Percentiles rank a stretch among this genome's conserved stretches.
These are phyloP conservation scores for Lutjanus campechanus DNA, from an alignment of 2,797 vertebrate species.

Conservation along the genomic window DNA sequence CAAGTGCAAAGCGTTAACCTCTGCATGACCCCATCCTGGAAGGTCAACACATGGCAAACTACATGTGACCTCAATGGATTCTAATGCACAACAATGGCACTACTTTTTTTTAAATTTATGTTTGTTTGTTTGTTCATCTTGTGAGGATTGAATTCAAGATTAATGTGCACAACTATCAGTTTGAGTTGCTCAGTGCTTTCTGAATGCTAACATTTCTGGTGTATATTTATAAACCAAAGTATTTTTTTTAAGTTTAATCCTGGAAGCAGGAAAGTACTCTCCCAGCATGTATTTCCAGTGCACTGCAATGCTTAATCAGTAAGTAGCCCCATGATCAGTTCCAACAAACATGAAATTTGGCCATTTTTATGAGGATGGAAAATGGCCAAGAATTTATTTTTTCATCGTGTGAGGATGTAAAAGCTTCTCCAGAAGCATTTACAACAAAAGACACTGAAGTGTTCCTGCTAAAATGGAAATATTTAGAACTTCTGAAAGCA, in stretches of 20 bases:
- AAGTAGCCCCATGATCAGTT: background rate
- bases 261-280: background rate
- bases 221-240: background rate
- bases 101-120: background rate
- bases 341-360: background rate
- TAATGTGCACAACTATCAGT: background rate
- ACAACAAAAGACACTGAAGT: background rate
- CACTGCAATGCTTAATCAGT: background rate
- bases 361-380: background rate
- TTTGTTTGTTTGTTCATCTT: background rate
- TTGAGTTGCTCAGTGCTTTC: background rate
- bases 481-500: too few relatives aligned
- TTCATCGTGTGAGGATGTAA: background rate
- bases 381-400: background rate
- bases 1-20: conserved; percentile 35
- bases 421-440: background rate
- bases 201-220: background rate
- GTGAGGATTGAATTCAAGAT: background rate
- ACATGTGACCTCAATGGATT: conserved; percentile 18
- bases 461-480: too few relatives aligned
- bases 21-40: conserved; percentile 26
- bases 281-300: background rate
- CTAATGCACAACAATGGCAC: background rate
- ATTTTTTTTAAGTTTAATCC: background rate
- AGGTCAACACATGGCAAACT: conserved; percentile 35